Evolutionary conservation across 2,888 invertebrate genomes (phyloP), one percentile per base, ranked within the genome.

Genomic region (Ferrisia virgata): DNA sequence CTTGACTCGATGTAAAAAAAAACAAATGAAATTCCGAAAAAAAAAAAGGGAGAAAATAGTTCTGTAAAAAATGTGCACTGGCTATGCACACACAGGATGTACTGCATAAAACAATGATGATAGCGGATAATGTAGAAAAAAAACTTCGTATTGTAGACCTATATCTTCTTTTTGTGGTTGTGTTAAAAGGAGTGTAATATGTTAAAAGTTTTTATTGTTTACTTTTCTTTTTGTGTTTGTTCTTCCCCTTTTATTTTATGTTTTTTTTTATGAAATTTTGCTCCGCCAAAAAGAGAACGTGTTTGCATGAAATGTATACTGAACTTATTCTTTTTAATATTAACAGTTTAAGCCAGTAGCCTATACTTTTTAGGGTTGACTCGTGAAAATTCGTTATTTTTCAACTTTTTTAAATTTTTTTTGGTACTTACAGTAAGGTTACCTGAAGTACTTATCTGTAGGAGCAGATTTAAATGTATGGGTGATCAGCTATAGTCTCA

Each of bases 201-300:
- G 58, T 64, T 64, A 64, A 28, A 64, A 64, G 58, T 64, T 64
- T 64, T 64, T 64, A 64, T 64, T 64, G 28, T 64, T 64, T 64
- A 64, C 58, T 28, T 64, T 64, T 64, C 28, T 64, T 64, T 64
- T 64, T 64, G 36, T 43, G 22, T 64, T 64, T 28, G 58, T 11
- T 28, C 11, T 64, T 64, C 11, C 28, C 28, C 9, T 22, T 64
- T 64, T 25, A 64, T 64, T 64, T 28, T 28, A 64, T 28, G 22
- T 64, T 64, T 28, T 64, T n/a, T n/a, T 64, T 28, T 25, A 28
- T 64, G 28, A 28, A 64, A 64, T 28, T 64, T 64, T 28, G 58
- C 13, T 64, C 25, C 58, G 28, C 53, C 28, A n/a, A 11, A 64
- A 28, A 28, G 25, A 64, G 28, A 25, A n/a, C n/a, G n/a, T 25